These are phyloP conservation scores for Aphrophora alni DNA, from an alignment of 2,888 invertebrate species.

Conservation along the genomic window DNA sequence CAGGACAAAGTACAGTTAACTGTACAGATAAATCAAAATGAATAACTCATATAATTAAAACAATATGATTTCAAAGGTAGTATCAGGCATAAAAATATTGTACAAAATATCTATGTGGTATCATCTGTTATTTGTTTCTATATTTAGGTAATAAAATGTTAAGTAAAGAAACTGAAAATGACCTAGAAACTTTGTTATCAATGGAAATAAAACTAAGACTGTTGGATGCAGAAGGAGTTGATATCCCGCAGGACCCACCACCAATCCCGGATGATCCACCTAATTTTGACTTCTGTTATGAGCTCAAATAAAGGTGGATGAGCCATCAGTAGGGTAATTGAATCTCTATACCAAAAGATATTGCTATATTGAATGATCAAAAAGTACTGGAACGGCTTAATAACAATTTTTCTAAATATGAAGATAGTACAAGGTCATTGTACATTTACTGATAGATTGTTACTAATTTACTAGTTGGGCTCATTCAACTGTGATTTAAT, in stretches of 20 bases:
- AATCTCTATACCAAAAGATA: conserved; percentile 9
- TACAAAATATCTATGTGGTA: too few species aligned
- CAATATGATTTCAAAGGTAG: too few species aligned
- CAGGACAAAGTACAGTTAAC: too few species aligned
- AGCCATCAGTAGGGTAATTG: not conserved
- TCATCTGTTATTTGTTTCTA: conserved; percentile 14
- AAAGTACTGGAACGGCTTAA: not conserved
- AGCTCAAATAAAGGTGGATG: conserved; percentile 32
- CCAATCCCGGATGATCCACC: conserved; percentile 91
- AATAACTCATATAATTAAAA: too few species aligned
- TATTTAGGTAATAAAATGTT: conserved; percentile 79
- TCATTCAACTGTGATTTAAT: too few species aligned
- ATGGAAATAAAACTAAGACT: conserved; percentile 96
- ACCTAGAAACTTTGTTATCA: conserved; percentile 88
- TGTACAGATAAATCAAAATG: too few species aligned
- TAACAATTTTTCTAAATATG: too few species aligned
- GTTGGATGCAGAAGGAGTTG: conserved; percentile 93
- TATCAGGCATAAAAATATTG: too few species aligned
- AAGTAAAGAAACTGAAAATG: conserved; percentile 86
- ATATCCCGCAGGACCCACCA: conserved; percentile 92
- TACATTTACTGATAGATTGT: too few species aligned
- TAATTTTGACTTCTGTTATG: conserved; percentile 82
- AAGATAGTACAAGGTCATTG: too few species aligned
- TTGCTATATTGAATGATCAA: not conserved
- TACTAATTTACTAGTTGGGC: too few species aligned